Base-by-base conservation (phyloP, 2,888 invertebrate species). In the Lymantria monacha region DNA sequence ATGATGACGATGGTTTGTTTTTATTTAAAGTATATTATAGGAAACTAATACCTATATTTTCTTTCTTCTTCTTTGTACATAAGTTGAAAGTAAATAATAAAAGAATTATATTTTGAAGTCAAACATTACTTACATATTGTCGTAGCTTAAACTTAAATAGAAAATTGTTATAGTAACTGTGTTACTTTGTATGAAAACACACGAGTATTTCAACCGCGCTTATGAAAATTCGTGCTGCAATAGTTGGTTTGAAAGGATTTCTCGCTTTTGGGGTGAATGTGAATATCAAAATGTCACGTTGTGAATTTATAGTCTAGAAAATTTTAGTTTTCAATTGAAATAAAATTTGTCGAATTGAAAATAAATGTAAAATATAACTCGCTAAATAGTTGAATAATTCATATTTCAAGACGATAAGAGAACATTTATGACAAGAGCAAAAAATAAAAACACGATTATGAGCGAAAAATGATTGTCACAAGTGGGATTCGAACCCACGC, bases 191-290 rank as follows among this genome's bases (percentile, higher is more conserved):
- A 61, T 69, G 51, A 66, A 69, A 44, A 58, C 61, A 43, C 50
- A 30, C n/a, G 46, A 37, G 38, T 49, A 55, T 58, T 57, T 59
- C 48, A 59, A 52, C 44, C 51, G 55, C 55, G 56, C 51, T 64
- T 69, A 68, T 69, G 68, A 68, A 68, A 68, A 68, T 68, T 69
- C 70, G 64, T 66, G 60, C 42, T 51, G 58, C 55, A 53, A 63
- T 55, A 55, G 66, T 64, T 59, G 44, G 59, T 56, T n/a, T 69
- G 69, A 66, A 68, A 68, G 69, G 67, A 66, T 64, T 69, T 64
- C 67, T 66, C 57, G 62, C 59, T 69, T 55, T 22, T 54, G 69
- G 59, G 10, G 38, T 8, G 59, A 69, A 69, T 63, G 55, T 55
- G 50, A 51, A 66, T 63, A 66, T 69, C 62, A 69, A 64, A 66